Evolutionary conservation across 1,140 invertebrate genomes (phyloP).

Genomic region (Augochlora pura): DNA sequence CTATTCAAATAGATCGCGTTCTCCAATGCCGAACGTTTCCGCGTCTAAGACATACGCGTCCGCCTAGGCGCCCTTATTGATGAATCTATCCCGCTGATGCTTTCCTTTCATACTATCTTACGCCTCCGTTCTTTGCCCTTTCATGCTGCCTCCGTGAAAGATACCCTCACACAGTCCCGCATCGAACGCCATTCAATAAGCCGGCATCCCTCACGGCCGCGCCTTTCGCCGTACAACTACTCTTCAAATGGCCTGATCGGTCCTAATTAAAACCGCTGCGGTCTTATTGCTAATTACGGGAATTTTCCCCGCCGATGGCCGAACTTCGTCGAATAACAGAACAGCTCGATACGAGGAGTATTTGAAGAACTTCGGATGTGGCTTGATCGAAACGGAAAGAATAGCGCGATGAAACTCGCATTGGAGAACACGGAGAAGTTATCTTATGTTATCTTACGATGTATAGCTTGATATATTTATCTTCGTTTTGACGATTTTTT

Average conservation of each 20-base stretch:
- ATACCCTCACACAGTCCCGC: neutral
- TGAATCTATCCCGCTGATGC: constrained; percentile 17
- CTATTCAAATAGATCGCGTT: constrained; percentile 49
- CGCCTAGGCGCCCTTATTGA: constrained; percentile 9
- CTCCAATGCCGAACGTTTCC: constrained; percentile 15
- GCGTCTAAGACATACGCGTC: neutral
- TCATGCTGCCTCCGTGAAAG: neutral
- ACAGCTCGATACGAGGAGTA: too few relatives aligned
- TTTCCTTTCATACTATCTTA: constrained; percentile 1
- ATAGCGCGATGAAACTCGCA: too few relatives aligned
- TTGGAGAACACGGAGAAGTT: too few relatives aligned
- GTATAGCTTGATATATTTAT: too few relatives aligned
- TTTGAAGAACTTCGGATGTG: too few relatives aligned
- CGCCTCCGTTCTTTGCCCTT: neutral
- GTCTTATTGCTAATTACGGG: neutral
- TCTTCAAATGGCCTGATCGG: neutral
- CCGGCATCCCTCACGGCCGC: neutral
- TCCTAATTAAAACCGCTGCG: neutral
- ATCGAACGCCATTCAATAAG: neutral
- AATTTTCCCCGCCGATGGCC: neutral
- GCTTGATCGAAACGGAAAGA: too few relatives aligned
- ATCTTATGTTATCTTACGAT: too few relatives aligned
- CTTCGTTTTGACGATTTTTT: too few relatives aligned
- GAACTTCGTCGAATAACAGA: too few relatives aligned
- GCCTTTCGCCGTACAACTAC: neutral